Evolutionary conservation across 2,797 vertebrate species (phyloP).

Genomic region (Muscicapa comitata): DNA sequence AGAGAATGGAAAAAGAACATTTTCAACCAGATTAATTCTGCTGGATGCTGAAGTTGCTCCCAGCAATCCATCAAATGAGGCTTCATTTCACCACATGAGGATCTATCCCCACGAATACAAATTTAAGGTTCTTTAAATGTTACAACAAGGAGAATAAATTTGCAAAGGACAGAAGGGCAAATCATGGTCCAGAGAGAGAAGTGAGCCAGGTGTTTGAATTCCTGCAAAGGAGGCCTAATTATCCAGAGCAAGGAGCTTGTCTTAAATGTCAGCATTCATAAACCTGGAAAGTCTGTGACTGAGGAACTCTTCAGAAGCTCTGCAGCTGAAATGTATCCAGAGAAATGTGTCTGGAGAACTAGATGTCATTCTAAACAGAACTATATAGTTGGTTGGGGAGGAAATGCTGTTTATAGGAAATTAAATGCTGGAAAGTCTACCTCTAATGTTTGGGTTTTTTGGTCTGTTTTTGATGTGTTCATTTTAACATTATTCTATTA

Average conservation of each 20-base stretch:
- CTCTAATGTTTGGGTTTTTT: neutral
- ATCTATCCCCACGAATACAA: neutral
- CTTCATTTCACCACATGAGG: neutral
- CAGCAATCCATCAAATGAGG: neutral
- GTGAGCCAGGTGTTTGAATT: neutral
- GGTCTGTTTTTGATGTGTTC: neutral
- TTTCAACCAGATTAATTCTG: neutral
- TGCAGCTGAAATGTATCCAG: neutral
- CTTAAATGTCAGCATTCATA: neutral
- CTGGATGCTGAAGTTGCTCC: neutral
- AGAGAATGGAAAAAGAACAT: neutral
- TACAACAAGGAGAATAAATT: neutral
- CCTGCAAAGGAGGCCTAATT: neutral
- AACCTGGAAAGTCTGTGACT: neutral
- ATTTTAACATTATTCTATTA: neutral
- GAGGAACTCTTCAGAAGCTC: neutral
- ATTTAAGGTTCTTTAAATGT: neutral
- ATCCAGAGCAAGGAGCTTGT: neutral
- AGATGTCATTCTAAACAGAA: neutral
- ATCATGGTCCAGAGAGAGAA: neutral
- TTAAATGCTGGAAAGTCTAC: neutral
- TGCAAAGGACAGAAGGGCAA: neutral
- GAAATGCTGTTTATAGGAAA: neutral
- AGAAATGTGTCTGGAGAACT: neutral
- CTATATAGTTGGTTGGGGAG: accelerated